Evolutionary conservation across 2,888 invertebrate species (phyloP).

Genomic region (Parnassius glacialis): DNA sequence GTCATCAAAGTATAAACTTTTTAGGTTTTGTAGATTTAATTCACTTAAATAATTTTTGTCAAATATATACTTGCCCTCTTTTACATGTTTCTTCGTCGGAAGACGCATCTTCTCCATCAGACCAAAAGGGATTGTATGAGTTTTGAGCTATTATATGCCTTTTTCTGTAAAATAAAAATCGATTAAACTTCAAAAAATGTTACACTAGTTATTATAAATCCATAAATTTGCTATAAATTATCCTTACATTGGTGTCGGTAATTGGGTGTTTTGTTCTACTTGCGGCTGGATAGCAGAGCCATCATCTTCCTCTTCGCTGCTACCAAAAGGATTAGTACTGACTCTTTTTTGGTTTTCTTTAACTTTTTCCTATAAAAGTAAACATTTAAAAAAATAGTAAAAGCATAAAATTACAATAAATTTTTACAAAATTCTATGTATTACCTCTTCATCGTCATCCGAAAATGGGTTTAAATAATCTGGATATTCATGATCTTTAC

Average conservation of each 20-base stretch:
- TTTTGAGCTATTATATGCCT: slow-evolving; percentile 82
- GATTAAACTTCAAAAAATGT: not conserved
- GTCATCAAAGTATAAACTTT: no score
- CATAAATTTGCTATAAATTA: not conserved
- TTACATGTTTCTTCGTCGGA: slow-evolving; percentile 71
- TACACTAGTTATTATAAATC: not conserved
- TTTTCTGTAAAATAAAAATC: slow-evolving; percentile 51
- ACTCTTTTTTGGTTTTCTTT: slow-evolving; percentile 48
- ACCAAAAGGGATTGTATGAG: slow-evolving; percentile 89
- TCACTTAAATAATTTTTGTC: slow-evolving; percentile 2
- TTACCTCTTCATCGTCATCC: slow-evolving; percentile 81
- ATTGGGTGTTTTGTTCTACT: slow-evolving; percentile 41
- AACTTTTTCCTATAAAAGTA: slow-evolving; percentile 46
- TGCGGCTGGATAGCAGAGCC: slow-evolving; percentile 55
- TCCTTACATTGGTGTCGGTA: slow-evolving; percentile 53
- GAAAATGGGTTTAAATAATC: slow-evolving; percentile 92
- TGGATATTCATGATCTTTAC: slow-evolving; percentile 80
- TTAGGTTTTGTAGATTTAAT: not conserved
- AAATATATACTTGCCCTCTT: slow-evolving; percentile 45
- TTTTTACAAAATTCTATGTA: slow-evolving; percentile 12
- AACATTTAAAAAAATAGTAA: slow-evolving; percentile 10
- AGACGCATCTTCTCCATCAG: slow-evolving; percentile 84
- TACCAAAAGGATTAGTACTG: slow-evolving; percentile 86
- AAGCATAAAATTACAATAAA: not conserved
- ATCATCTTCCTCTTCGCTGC: slow-evolving; percentile 82